phyloP scores from a whole-genome alignment of 2,797 vertebrate species.

The Tenualosa ilisha region DNA sequence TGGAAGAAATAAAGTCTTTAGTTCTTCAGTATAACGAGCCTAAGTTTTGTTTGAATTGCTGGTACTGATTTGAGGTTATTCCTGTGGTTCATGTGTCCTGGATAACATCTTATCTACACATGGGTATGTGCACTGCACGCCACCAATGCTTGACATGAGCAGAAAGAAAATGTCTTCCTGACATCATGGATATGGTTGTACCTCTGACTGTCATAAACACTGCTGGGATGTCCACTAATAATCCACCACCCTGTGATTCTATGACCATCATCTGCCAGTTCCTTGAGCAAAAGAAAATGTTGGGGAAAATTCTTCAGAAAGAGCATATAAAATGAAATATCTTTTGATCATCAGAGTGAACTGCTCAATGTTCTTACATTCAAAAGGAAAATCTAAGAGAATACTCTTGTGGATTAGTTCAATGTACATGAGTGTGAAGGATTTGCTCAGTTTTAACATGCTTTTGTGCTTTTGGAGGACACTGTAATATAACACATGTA shows the following conservation, averaged over 20 bases:
- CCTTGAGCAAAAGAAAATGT: not conserved
- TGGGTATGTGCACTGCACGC: too few relatives aligned
- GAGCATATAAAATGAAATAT: not conserved
- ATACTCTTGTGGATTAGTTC: not conserved
- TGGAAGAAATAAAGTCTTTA: too few relatives aligned
- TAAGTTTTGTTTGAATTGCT: too few relatives aligned
- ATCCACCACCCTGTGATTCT: not conserved
- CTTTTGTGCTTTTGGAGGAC: not conserved
- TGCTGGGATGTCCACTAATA: not conserved
- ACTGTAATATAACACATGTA: too few relatives aligned
- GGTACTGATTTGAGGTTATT: too few relatives aligned
- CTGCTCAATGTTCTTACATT: not conserved
- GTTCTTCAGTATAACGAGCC: too few relatives aligned
- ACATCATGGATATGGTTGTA: not conserved
- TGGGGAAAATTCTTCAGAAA: not conserved
- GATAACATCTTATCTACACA: too few relatives aligned
- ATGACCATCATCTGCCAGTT: not conserved
- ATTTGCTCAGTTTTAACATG: not conserved
- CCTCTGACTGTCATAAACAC: not conserved
- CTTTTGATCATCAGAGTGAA: not conserved
- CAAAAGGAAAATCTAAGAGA: not conserved
- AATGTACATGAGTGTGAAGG: not conserved
- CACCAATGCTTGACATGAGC: not conserved
- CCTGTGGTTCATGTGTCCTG: too few relatives aligned
- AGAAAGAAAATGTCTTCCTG: not conserved